Evolutionary conservation across 1,140 invertebrate genomes (phyloP), one percentile per base, ranked within the genome.

Genomic region (Parapsyche elsis): DNA sequence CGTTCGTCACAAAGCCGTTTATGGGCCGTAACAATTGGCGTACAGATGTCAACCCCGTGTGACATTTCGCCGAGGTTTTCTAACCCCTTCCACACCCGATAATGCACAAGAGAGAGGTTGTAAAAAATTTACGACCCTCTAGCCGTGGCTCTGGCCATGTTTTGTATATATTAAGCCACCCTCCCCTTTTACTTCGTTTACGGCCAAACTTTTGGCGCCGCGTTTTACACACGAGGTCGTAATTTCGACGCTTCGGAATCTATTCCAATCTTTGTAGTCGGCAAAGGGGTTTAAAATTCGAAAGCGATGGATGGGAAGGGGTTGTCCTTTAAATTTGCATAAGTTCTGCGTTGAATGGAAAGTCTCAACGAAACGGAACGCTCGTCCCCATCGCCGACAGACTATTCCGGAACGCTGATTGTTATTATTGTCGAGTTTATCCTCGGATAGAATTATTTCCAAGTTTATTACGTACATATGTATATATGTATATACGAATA

Each of bases 21-120:
- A 61, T 61, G 57, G 57, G 57, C 57, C 57, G 57, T 61, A 61
- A 61, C 57, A 61, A 61, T 61, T 16, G 57, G 16, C 57, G 57
- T 19, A 16, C 57, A 61, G 57, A 61, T 61, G 57, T 61, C 57
- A 21, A 14, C 30, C 30, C 30, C 30, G 57, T 19, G 16, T 19
- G 57, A n/a, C n/a, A 61, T 61, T 21, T n/a, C 53, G 19, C 57
- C 57, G 57, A 61, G 16, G 57, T 21, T 53, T 19, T 53, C 49
- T 19, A 19, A 16, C 57, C 57, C 14, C 14, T 19, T 7, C 16
- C 7, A 61, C 53, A 19, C 16, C 57, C 57, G 57, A 61, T 61
- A 61, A 61, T 61, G 57, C 57, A 61, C 57, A 16, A 61, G 57
- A 61, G 57, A 61, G n/a, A 7, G 57, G 57, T 61, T 61, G 57